These are phyloP conservation scores for Coccyzus lansbergi DNA, from an alignment of 2,797 vertebrate species.

Conservation along the genomic window DNA sequence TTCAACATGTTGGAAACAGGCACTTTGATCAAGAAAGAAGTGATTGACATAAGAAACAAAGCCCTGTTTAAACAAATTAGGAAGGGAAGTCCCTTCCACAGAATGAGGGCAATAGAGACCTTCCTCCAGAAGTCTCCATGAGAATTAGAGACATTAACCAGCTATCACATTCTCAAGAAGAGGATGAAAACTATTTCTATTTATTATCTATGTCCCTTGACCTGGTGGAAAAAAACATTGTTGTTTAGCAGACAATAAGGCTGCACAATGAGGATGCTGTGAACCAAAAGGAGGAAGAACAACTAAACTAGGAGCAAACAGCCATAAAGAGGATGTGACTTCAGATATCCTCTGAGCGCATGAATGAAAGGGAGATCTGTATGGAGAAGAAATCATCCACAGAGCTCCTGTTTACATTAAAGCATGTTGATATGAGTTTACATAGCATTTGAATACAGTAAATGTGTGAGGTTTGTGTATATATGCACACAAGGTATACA, in stretches of 20 bases:
- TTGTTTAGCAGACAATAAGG: neutral
- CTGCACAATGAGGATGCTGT: rapidly evolving
- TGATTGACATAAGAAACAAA: neutral
- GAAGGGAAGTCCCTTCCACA: neutral
- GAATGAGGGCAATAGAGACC: neutral
- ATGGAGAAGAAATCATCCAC: neutral
- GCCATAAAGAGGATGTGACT: neutral
- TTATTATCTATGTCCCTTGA: neutral
- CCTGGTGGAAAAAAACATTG: neutral
- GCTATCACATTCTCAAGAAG: neutral
- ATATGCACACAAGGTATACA: neutral
- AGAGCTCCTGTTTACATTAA: neutral
- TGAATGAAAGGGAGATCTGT: neutral
- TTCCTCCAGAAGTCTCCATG: neutral
- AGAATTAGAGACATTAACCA: neutral
- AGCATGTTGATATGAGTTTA: neutral
- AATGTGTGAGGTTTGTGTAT: too few species aligned
- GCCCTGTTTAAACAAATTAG: neutral
- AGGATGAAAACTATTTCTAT: neutral
- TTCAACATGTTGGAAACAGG: neutral
- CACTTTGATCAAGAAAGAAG: neutral
- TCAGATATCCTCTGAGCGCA: rapidly evolving
- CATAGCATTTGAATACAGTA: neutral
- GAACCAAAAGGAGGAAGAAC: neutral
- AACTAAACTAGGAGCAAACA: neutral